Conservation (phyloP, 2,888 invertebrate species). For the Acanthopleura granulata region DNA sequence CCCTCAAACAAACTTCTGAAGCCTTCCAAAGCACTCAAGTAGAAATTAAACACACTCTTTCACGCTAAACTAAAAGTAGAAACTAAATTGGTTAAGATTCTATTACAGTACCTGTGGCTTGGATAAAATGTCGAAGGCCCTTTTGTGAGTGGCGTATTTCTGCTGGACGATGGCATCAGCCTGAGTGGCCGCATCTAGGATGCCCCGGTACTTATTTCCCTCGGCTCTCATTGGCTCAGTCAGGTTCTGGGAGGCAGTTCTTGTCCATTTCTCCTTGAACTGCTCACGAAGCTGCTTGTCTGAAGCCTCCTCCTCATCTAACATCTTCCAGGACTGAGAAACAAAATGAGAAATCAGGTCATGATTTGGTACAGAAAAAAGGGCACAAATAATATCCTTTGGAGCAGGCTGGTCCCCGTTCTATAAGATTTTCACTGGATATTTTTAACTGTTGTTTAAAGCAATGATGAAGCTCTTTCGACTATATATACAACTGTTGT, state of each 20-base stretch:
- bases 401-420: no score
- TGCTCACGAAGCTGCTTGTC: slow-evolving; percentile 89
- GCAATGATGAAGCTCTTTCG: no score
- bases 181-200: slow-evolving; percentile 88
- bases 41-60: no score
- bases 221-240: slow-evolving; percentile 87
- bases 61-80: no score
- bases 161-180: slow-evolving; percentile 87
- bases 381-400: no score
- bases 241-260: slow-evolving; percentile 88
- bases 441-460: no score
- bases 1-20: no score
- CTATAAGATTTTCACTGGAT: no score
- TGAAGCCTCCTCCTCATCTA: slow-evolving; percentile 92
- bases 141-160: slow-evolving; percentile 83
- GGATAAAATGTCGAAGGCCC: slow-evolving; percentile 87
- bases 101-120: slow-evolving; percentile 73
- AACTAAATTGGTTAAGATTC: slow-evolving; percentile 10
- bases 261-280: slow-evolving; percentile 93
- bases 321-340: slow-evolving; percentile 72
- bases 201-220: slow-evolving; percentile 88
- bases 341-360: no score
- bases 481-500: no score
- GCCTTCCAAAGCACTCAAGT: no score
- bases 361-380: no score